Percentiles rank a stretch among this genome's conserved stretches.
Conservation (phyloP, 2,888 invertebrate species). For the Conistra vaccinii region DNA sequence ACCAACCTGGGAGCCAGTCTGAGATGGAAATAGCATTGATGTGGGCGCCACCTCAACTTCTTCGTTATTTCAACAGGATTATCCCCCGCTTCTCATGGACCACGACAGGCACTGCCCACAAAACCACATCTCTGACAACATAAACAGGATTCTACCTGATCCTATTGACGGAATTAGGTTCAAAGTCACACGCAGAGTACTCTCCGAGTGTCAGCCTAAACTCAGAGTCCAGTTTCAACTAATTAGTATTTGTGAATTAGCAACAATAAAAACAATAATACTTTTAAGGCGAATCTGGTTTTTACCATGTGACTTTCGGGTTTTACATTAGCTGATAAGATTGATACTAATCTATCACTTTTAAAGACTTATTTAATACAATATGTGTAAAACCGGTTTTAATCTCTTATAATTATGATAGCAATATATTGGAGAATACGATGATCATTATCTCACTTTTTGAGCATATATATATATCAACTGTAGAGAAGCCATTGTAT, state of each 20-base stretch:
- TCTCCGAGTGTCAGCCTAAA: neutral
- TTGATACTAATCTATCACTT: neutral
- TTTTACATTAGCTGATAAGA: constrained; percentile 13
- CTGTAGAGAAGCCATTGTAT: neutral
- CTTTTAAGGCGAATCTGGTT: neutral
- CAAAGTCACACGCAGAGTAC: neutral
- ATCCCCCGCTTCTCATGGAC: neutral
- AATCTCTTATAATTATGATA: constrained; percentile 22
- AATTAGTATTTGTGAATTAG: neutral
- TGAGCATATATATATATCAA: constrained; percentile 23
- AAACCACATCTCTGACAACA: neutral
- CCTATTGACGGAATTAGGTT: neutral
- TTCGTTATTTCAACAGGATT: neutral
- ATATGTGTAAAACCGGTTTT: neutral
- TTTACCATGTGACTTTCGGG: constrained; percentile 13
- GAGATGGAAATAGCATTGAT: neutral
- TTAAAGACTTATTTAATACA: neutral
- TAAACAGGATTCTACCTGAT: neutral
- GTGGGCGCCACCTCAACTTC: neutral
- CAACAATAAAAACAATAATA: neutral
- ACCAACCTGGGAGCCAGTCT: neutral
- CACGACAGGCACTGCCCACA: neutral
- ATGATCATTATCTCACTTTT: neutral
- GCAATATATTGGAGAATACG: neutral
- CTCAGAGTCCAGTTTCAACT: no score